These are phyloP conservation scores for Agriopis marginaria DNA, from an alignment of 2,888 invertebrate species.

Conservation along the genomic window DNA sequence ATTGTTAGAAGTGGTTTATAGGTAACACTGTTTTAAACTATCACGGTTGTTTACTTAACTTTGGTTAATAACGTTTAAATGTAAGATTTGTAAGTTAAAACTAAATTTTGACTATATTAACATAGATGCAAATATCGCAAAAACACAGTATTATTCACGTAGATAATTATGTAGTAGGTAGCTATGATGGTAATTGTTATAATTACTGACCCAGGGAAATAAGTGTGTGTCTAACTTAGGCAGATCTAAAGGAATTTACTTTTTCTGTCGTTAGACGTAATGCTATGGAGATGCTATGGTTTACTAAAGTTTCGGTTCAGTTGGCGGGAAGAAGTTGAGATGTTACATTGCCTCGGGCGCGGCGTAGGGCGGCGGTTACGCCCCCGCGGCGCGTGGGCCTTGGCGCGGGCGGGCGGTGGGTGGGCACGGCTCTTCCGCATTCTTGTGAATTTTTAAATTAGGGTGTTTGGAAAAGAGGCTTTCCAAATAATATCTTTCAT, in stretches of 20 bases:
- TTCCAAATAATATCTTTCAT: background rate
- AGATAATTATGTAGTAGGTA: too few relatives aligned
- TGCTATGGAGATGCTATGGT: background rate
- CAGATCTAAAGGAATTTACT: background rate
- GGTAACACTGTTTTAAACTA: too few relatives aligned
- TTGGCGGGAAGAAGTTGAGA: constrained; percentile 66
- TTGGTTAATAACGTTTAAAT: too few relatives aligned
- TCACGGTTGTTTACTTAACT: too few relatives aligned
- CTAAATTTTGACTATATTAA: too few relatives aligned
- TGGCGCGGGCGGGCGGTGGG: constrained; percentile 82
- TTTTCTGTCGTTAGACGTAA: background rate
- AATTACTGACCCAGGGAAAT: too few relatives aligned
- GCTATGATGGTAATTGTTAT: too few relatives aligned
- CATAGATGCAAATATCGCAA: too few relatives aligned
- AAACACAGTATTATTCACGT: too few relatives aligned
- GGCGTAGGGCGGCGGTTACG: constrained; percentile 83
- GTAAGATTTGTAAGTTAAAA: too few relatives aligned
- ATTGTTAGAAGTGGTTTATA: too few relatives aligned
- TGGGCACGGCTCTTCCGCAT: constrained; percentile 75
- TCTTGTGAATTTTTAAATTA: constrained; percentile 64
- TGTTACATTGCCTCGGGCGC: constrained; percentile 61
- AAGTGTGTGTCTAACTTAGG: background rate
- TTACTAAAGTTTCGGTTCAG: constrained; percentile 30
- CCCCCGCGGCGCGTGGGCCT: constrained; percentile 79
- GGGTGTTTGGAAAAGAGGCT: background rate